A percentile compares a stretch with the other conserved stretches of the same genome.
phyloP scores from a whole-genome alignment of 2,113 vertebrate genomes.

The Ctenomys sociabilis region DNA sequence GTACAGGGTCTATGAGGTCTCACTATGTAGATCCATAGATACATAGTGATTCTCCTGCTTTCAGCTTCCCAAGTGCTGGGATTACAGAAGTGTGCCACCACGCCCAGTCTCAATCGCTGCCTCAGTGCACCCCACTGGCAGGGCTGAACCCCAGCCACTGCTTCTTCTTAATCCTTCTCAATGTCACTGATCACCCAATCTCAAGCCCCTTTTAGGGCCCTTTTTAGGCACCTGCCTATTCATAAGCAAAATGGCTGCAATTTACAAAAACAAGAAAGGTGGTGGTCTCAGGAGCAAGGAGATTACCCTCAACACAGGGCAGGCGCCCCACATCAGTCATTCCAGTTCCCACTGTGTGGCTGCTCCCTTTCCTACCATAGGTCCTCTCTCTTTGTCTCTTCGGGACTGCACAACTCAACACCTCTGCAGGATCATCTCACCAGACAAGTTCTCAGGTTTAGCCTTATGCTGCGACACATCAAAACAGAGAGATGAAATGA shows the following conservation, averaged over 20 bases:
- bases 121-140: too few species aligned
- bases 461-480: neutral
- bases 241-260: neutral
- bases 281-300: neutral
- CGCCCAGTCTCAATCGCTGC: too few species aligned
- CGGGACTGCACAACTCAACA: neutral
- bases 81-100: too few species aligned
- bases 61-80: too few species aligned
- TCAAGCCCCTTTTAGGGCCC: neutral
- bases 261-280: neutral
- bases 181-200: neutral
- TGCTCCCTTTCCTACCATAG: neutral
- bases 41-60: too few species aligned
- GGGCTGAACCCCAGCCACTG: neutral
- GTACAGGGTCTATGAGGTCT: too few species aligned
- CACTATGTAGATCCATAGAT: too few species aligned
- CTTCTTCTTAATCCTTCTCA: neutral
- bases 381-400: neutral
- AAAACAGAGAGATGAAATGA: neutral
- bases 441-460: neutral
- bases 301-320: neutral
- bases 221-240: too few species aligned
- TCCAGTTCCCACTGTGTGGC: neutral
- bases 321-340: neutral
- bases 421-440: neutral